These are phyloP conservation scores for Orientallactaga bullata DNA, from an alignment of 2,113 vertebrate genomes.

Conservation along the genomic window DNA sequence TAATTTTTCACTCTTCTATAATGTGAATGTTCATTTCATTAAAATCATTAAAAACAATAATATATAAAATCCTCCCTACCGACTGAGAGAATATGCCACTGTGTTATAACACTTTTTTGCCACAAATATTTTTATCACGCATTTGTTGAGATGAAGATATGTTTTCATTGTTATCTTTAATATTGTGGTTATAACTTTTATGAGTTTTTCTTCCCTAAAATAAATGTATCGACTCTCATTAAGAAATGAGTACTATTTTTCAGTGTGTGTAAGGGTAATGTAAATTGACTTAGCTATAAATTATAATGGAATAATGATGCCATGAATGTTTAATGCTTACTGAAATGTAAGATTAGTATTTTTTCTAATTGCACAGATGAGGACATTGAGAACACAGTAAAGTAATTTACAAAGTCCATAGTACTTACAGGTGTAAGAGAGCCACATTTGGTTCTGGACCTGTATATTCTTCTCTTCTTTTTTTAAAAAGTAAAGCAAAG, in stretches of 20 bases:
- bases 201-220: neutral
- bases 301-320: neutral
- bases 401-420: neutral
- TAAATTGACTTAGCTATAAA: conserved; percentile 6
- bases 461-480: no score
- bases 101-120: conserved; percentile 1
- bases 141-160: conserved; percentile 72
- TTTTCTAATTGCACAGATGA: conserved; percentile 40
- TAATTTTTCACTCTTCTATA: conserved; percentile 30
- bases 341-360: neutral
- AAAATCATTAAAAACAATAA: conserved; percentile 63
- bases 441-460: neutral
- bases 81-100: conserved; percentile 43
- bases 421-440: neutral
- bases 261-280: neutral
- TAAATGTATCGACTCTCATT: conserved; percentile 39
- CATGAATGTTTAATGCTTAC: neutral
- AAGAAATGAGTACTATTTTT: conserved; percentile 38
- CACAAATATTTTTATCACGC: neutral
- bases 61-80: conserved; percentile 68
- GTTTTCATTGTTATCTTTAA: neutral
- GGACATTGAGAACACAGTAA: neutral
- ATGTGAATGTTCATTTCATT: conserved; percentile 71
- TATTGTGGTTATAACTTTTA: neutral
- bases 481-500: no score